Evolutionary conservation across 2,797 vertebrate genomes (phyloP).

Genomic region (Sciurus carolinensis): DNA sequence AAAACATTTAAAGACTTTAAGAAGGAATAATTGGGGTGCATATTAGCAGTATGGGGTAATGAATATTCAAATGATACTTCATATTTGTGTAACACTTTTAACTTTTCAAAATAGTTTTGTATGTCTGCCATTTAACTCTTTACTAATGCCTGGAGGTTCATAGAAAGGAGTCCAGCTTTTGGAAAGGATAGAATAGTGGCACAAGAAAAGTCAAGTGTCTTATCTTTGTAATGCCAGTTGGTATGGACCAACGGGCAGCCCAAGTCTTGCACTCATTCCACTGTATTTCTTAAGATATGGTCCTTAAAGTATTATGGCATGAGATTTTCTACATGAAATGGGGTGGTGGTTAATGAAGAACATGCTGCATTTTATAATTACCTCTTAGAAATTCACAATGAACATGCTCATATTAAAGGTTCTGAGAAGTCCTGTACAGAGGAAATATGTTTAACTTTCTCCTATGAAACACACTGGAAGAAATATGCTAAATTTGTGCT

Average conservation of each 20-base stretch:
- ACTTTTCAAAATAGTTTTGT: slow-evolving; percentile 37
- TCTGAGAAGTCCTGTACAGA: slow-evolving; percentile 18
- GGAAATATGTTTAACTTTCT: slow-evolving; percentile 19
- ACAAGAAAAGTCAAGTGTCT: slow-evolving; percentile 34
- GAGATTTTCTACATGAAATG: slow-evolving; percentile 51
- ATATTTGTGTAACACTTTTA: slow-evolving; percentile 4
- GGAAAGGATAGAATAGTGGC: background rate
- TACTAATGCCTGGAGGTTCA: background rate
- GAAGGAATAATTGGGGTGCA: background rate
- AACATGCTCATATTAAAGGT: background rate
- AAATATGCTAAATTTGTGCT: slow-evolving; percentile 15
- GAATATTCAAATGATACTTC: slow-evolving; percentile 36
- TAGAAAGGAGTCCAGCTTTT: slow-evolving; percentile 24
- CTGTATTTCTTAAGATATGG: slow-evolving; percentile 25
- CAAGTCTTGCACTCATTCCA: background rate
- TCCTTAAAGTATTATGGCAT: background rate
- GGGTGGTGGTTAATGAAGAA: background rate
- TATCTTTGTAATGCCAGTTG: background rate
- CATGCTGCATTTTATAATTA: background rate
- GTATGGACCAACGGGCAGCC: background rate
- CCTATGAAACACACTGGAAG: background rate
- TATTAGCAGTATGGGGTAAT: background rate
- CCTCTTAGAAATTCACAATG: slow-evolving; percentile 19
- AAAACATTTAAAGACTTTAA: slow-evolving; percentile 10
- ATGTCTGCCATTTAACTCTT: slow-evolving; percentile 31